Conservation (phyloP, 2,113 vertebrate species). For the Corythaeola cristata region DNA sequence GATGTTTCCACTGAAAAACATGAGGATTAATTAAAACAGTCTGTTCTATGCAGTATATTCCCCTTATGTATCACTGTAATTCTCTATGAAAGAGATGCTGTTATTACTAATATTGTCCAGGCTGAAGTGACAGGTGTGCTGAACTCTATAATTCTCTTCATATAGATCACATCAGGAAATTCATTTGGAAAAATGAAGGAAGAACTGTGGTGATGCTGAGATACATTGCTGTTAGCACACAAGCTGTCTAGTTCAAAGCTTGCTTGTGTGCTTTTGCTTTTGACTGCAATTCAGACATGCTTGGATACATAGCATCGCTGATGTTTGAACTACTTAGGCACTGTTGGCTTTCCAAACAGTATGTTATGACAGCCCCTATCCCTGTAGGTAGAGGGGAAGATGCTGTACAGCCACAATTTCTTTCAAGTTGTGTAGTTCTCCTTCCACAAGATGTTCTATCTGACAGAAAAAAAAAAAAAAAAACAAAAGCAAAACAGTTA, state of each 20-base stretch:
- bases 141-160: neutral
- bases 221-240: neutral
- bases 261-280: neutral
- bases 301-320: neutral
- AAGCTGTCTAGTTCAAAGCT: slow-evolving; percentile 2
- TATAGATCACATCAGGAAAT: neutral
- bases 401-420: neutral
- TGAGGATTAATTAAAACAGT: neutral
- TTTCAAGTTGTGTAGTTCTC: neutral
- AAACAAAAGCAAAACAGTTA: neutral
- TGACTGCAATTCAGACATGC: neutral
- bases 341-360: neutral
- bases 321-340: neutral
- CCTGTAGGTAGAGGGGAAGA: neutral
- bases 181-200: neutral
- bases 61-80: neutral
- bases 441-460: neutral
- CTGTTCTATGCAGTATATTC: neutral
- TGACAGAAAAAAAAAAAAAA: neutral
- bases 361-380: neutral
- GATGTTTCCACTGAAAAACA: neutral
- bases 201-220: neutral
- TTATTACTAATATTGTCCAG: neutral
- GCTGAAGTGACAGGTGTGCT: neutral
- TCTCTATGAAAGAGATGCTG: neutral